These are phyloP conservation scores for Spilogale gracilis DNA, from an alignment of 2,113 vertebrate genomes.

Conservation along the genomic window DNA sequence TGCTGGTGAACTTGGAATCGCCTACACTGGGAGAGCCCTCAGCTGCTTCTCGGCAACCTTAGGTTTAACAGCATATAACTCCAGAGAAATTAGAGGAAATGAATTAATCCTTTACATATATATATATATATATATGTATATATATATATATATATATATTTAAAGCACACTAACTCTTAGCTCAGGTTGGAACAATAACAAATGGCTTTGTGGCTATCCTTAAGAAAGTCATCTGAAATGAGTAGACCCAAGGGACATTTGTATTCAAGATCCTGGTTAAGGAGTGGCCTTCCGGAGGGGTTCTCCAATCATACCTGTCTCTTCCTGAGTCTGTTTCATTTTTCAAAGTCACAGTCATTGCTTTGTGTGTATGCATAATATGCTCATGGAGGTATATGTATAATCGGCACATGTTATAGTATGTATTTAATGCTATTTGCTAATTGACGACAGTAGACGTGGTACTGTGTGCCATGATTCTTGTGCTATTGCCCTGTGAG, in stretches of 20 bases:
- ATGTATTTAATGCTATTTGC: neutral
- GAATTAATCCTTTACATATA: neutral
- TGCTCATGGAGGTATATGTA: neutral
- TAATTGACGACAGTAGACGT: neutral
- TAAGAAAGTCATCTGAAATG: neutral
- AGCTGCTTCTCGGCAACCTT: neutral
- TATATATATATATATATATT: neutral
- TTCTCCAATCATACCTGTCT: neutral
- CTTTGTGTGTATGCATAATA: neutral
- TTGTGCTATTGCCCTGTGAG: neutral
- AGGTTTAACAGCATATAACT: neutral
- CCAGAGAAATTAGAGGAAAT: neutral
- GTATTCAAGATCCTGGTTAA: neutral
- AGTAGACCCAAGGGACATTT: neutral
- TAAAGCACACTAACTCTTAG: neutral
- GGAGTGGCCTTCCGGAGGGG: too few relatives aligned
- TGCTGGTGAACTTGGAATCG: neutral
- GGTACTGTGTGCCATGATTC: neutral
- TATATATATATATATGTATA: too few relatives aligned
- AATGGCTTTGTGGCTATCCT: neutral
- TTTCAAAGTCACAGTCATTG: neutral
- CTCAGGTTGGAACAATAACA: neutral
- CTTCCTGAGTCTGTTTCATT: neutral
- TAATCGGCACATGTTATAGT: neutral
- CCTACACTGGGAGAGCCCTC: neutral